Base-by-base conservation (phyloP, 2,888 invertebrate species). In the Encarsia formosa region DNA sequence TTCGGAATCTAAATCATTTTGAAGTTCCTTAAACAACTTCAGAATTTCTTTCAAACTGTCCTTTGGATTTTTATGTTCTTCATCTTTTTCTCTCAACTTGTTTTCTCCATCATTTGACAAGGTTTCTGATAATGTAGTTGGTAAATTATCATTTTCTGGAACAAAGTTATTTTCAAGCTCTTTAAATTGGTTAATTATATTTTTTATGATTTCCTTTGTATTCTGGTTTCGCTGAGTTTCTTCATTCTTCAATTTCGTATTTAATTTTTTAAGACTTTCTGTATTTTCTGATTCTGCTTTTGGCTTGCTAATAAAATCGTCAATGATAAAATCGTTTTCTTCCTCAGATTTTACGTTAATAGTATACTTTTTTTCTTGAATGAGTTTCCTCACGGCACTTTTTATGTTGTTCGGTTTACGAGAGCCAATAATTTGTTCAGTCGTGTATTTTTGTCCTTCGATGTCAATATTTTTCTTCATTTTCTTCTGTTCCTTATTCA, bases 271-370 rank as follows among this genome's bases (percentile, higher is more conserved):
- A n/a, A 16, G 22, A 24, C 18, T 24, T 24, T n/a, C 9, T 5
- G 3, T 24, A 15, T 5, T 42, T 22, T 44, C 24, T 9, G 41
- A 22, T 24, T 45, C 46, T 22, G 15, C 3, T 22, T 35, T 26
- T 16, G n/a, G 11, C 18, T 51, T 24, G 9, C 39, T 39, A 23
- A 19, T 49, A 67, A 52, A 3, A 37, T 40, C 54, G 59, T 64
- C 46, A 54, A 64, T 24, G 37, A 53, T 49, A 15, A 38, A 47
- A 38, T 57, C 55, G 9, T 61, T 56, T 4, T 42, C 23, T 11
- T 34, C 20, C n/a, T 79, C 78, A 19, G 75, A 76, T 65, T 77
- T 79, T 3, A 77, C 75, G 64, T 78, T 79, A 52, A 76, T 77
- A 51, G 78, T 78, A 59, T 77, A 78, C 62, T 79, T 75, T 71